Base-by-base conservation (phyloP, 2,888 invertebrate species). In the Rhogogaster chlorosoma region DNA sequence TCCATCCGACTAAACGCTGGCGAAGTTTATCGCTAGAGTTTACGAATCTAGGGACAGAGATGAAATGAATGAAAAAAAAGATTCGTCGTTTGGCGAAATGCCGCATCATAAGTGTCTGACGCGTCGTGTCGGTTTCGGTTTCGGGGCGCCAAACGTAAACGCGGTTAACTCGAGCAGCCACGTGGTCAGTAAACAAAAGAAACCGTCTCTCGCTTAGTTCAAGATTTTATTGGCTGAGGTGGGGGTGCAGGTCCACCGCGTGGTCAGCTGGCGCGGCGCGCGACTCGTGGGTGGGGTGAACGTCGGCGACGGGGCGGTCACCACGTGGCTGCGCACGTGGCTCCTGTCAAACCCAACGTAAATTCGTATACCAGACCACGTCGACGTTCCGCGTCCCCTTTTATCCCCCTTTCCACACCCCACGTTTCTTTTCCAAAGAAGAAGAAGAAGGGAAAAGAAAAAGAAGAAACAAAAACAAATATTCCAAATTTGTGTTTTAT, bases 241-340 rank as follows among this genome's bases (percentile, higher is more conserved):
- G 77, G 84, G 89, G 90, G 90, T 92, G 90, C n/a, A n/a, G n/a
- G 92, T 92, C 92, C 92, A 92, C 89, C 90, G 92, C 90, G 88
- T 92, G 92, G 92, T 92, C 92, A 92, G 92, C 92, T 91, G 92
- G 91, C 90, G 90, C 90, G 90, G 91, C 92, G 92, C 92, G 91
- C 88, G 84, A 36, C 83, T 84, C 64, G 86, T 87, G 86, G 87
- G 88, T 89, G 88, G 90, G 87, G 86, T 88, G 88, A 87, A 85
- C 87, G 86, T 87, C 87, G 88, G 86, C 85, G 84, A 84, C 86
- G 86, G 88, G 86, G 84, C 90, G 90, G 91, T 90, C 90, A 93
- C 92, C 92, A 93, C 92, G 92, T 93, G 92, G 91, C 89, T 89
- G 88, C 89, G 90, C 92, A 93, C 92, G 92, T 92, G 92, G 90